Evolutionary conservation across 2,797 vertebrate species (phyloP), one percentile per base, ranked within the genome.

Genomic region (Protosalanx chinensis): DNA sequence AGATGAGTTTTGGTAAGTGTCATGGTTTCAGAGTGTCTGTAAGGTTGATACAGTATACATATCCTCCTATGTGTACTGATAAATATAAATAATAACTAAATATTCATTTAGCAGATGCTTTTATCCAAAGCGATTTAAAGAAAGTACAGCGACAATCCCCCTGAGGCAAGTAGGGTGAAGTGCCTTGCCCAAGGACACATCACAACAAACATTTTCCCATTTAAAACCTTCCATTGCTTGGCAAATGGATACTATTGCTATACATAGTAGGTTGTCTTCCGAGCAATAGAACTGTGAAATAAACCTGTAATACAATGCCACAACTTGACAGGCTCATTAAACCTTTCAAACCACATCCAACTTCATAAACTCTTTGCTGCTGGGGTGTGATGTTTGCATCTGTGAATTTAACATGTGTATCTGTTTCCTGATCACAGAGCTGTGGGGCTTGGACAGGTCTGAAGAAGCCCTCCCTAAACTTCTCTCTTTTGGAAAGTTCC

Each of bases 201-300:
- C 58, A 61, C 79, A 68, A 78, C 69, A 71, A 53, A n/a, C 16
- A 37, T 73, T 82, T 80, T 71, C 68, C 67, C 77, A 72, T 46
- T 46, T 46, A 76, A 80, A 73, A 67, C 60, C 53, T 66, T 72
- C 74, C 84, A 85, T 72, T 73, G 64, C 73, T 63, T 68, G 82
- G 71, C 82, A 86, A 84, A 86, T 81, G 84, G 76, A n/a, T n/a
- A n/a, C n/a, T 51, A 65, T 81, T 76, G 64, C 63, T 68, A 72
- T 75, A 71, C 67, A 74, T 62, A 15, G 70, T 73, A 79, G 75
- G 75, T 73, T 75, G 72, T 79, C 59, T 68, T 58, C 46, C 75
- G 63, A 71, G 53, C 76, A 72, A 27, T 30, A 75, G 13, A 76
- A 46, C 65, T 6, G 72, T 57, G 62, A 76, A 79, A 76, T 29